Percentiles rank a stretch among this genome's conserved stretches.
Evolutionary conservation across 1,140 invertebrate species (phyloP).

Genomic region (Ostrea denselamellosa): DNA sequence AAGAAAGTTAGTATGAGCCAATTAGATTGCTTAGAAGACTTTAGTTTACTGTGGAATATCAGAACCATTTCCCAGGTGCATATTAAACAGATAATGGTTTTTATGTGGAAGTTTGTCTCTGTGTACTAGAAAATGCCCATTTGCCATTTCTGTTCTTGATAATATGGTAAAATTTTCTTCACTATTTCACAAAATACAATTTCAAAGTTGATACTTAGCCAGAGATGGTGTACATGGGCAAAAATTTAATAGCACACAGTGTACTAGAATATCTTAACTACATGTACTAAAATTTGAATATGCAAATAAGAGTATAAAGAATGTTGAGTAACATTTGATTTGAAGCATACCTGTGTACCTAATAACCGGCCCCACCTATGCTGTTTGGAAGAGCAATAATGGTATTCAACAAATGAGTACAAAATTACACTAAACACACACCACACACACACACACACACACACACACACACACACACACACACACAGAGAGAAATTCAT

Average conservation of each 20-base stretch:
- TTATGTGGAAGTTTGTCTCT: not conserved
- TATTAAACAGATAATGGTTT: not conserved
- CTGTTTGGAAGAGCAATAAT: conserved; percentile 3
- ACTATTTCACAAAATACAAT: not conserved
- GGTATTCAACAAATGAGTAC: not conserved
- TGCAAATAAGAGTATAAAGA: not conserved
- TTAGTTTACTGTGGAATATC: not conserved
- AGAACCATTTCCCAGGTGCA: not conserved
- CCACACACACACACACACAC: not conserved
- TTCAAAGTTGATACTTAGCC: too few relatives aligned
- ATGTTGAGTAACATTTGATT: not conserved
- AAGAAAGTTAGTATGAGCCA: not conserved
- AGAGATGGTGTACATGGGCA: not conserved
- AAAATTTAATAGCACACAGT: not conserved
- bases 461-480: too few relatives aligned
- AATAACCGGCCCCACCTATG: not conserved
- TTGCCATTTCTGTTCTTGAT: not conserved
- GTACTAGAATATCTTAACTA: not conserved
- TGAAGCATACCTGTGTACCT: conserved; percentile 4
- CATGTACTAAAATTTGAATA: not conserved
- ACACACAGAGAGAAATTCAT: too few relatives aligned
- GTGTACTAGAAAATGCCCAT: not conserved
- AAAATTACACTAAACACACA: not conserved
- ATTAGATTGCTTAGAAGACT: not conserved
- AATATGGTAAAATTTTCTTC: not conserved